Base-by-base conservation (phyloP, 2,113 vertebrate genomes). In the Megaceryle torquata region DNA sequence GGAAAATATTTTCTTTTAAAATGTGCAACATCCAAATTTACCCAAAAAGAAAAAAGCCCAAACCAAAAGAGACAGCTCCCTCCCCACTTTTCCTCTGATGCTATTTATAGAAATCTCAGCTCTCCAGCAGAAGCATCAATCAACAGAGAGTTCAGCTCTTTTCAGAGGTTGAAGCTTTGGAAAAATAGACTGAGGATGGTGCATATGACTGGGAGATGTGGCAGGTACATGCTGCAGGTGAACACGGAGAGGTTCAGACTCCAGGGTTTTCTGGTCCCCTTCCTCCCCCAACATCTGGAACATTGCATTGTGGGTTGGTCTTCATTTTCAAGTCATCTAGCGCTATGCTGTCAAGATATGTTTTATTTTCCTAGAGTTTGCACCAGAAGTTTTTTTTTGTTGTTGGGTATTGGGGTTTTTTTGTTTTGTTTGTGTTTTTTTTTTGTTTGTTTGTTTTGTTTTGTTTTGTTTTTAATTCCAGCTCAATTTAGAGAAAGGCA, bases 341-440 rank as follows among this genome's bases (percentile, higher is more conserved):
- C 18, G 6, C 26, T 37, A 3, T 39, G 43, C 88, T 94, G 91
- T 89, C 80, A 90, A 86, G 92, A 63, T 43, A 63, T 44, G 67
- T 48, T 70, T 41, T 95, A 72, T 90, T 95, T 82, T 84, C 82
- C 71, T 12, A 54, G 56, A 91, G 61, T 15, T 96, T 92, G 77
- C 86, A 93, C n/a, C 48, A 79, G 57, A 79, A 91, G 19, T 91
- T 16, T 79, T 74, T 44, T 15, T 41, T 41, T 41, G 22, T n/a
- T n/a, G n/a, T n/a, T n/a, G n/a, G n/a, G n/a, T n/a, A n/a, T n/a
- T n/a, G n/a, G n/a, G n/a, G 43, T 41, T 41, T 41, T 71, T 86
- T n/a, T n/a, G n/a, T n/a, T n/a, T n/a, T n/a, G n/a, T n/a, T n/a
- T n/a, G n/a, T 63, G 71, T 93, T 76, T 79, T 57, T 28, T n/a